Percentiles rank a stretch among this genome's conserved stretches.
phyloP scores from a whole-genome alignment of 1,140 invertebrate genomes.

The Calephelis virginiensis region DNA sequence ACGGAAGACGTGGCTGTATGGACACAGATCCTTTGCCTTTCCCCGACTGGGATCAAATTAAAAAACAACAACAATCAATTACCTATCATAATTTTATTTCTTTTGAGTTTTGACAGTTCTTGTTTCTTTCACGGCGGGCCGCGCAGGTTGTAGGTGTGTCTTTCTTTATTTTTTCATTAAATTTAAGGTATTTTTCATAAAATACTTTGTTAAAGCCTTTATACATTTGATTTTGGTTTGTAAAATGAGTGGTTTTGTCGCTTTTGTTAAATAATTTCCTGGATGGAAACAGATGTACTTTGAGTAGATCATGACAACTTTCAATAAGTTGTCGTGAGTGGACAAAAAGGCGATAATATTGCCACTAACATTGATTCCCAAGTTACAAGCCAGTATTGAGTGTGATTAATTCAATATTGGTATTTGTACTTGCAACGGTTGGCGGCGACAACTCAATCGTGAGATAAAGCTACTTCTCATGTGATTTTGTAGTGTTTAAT shows the following conservation, averaged over 20 bases:
- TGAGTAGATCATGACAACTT: slow-evolving; percentile 53
- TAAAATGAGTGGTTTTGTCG: neutral
- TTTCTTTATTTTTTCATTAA: slow-evolving; percentile 22
- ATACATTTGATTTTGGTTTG: neutral
- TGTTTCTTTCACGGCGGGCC: slow-evolving; percentile 56
- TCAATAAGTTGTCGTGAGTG: slow-evolving; percentile 43
- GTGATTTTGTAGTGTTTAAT: too few relatives aligned
- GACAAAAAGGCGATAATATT: slow-evolving; percentile 56
- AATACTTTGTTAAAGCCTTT: neutral
- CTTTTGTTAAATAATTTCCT: neutral
- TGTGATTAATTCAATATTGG: slow-evolving; percentile 21
- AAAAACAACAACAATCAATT: too few relatives aligned
- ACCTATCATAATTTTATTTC: too few relatives aligned
- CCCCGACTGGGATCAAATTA: too few relatives aligned
- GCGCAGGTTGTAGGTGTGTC: slow-evolving; percentile 43
- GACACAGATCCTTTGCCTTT: too few relatives aligned
- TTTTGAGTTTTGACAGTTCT: neutral
- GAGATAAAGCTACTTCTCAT: neutral
- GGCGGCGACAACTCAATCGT: slow-evolving; percentile 50
- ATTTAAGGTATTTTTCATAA: neutral
- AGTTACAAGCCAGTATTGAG: slow-evolving; percentile 35
- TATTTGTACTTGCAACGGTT: slow-evolving; percentile 54
- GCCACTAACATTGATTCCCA: slow-evolving; percentile 55
- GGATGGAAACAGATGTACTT: slow-evolving; percentile 56
- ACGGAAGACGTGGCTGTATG: too few relatives aligned